These are phyloP conservation scores for Dendrophyllia cribrosa DNA, from an alignment of 64 coral and sea anemone genomes.

Conservation along the genomic window DNA sequence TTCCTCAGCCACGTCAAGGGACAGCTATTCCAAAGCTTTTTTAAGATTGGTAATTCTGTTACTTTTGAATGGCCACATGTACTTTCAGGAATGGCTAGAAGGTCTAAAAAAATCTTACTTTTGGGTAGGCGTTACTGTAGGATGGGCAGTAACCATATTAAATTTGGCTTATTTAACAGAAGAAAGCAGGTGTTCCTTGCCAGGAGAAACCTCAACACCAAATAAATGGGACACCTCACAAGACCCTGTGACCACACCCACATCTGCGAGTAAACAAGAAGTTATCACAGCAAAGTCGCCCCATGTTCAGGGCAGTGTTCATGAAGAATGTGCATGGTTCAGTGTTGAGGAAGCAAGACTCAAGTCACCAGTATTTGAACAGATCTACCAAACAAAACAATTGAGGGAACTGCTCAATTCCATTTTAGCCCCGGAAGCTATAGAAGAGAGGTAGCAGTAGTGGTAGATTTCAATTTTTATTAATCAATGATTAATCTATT, in stretches of 20 bases:
- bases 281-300: conserved; percentile 65
- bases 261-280: not conserved
- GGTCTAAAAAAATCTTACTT: no score
- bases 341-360: conserved; percentile 73
- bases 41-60: no score
- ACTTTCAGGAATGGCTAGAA: no score
- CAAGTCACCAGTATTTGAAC: conserved; percentile 83
- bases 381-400: conserved; percentile 73
- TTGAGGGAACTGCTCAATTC: conserved; percentile 70
- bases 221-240: not conserved
- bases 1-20: no score
- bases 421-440: not conserved
- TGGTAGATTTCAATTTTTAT: not conserved
- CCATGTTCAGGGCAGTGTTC: conserved; percentile 72
- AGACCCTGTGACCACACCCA: not conserved
- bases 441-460: conserved; percentile 1
- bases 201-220: no score
- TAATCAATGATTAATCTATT: not conserved
- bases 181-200: not conserved
- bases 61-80: no score
- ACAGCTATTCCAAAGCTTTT: no score
- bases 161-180: no score
- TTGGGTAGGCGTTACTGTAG: no score
- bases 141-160: no score
- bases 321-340: conserved; percentile 97